These are phyloP conservation scores for Eciton burchellii DNA, from an alignment of 1,140 invertebrate species.

Conservation along the genomic window DNA sequence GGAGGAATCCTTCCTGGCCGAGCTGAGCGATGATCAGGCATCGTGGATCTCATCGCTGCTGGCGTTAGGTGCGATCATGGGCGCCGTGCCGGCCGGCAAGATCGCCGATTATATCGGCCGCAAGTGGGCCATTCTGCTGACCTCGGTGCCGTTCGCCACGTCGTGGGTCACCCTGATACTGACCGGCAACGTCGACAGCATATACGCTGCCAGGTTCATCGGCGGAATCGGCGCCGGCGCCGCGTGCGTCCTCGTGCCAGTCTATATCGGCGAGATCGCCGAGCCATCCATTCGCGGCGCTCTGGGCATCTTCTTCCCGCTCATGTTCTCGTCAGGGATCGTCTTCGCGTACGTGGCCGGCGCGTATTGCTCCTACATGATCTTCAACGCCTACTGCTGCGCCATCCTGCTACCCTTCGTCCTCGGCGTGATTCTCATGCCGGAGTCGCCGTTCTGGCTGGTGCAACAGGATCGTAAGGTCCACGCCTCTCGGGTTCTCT, in stretches of 20 bases:
- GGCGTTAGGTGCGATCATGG: conserved; percentile 86
- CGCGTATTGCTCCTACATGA: conserved; percentile 87
- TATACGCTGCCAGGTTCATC: conserved; percentile 88
- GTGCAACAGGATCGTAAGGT: conserved; percentile 83
- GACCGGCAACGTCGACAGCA: conserved; percentile 67
- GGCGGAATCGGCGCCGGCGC: conserved; percentile 89
- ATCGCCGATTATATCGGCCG: conserved; percentile 89
- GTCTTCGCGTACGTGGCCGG: conserved; percentile 88
- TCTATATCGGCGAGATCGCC: conserved; percentile 89
- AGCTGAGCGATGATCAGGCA: conserved; percentile 74
- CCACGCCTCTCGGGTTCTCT: conserved; percentile 78
- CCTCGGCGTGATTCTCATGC: conserved; percentile 65
- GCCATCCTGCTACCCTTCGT: conserved; percentile 75
- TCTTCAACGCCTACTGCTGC: conserved; percentile 85
- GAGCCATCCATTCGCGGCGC: conserved; percentile 88
- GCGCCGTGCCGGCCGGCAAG: conserved; percentile 87
- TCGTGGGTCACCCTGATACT: conserved; percentile 88
- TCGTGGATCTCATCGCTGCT: conserved; percentile 87
- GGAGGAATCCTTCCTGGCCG: conserved; percentile 51
- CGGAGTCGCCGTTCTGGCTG: conserved; percentile 73
- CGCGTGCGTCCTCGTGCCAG: conserved; percentile 88
- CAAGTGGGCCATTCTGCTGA: conserved; percentile 87
- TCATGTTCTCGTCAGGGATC: conserved; percentile 89
- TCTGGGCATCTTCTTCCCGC: conserved; percentile 89
- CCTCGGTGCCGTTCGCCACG: conserved; percentile 86